Evolutionary conservation across 2,113 vertebrate species (phyloP).

Genomic region (Pycnonotus jocosus): DNA sequence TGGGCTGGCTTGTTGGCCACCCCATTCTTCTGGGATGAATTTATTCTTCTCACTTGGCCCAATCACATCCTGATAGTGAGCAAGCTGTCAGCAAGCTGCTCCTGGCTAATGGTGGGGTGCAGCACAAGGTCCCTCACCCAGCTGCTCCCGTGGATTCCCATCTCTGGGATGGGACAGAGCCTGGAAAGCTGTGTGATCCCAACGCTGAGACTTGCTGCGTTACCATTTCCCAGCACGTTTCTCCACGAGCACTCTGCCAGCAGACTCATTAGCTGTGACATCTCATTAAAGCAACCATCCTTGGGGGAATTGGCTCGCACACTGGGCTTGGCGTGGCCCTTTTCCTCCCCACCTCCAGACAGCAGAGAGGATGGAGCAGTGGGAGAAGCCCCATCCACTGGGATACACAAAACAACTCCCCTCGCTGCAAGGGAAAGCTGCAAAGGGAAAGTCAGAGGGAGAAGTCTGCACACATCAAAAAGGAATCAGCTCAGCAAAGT

Average conservation of each 20-base stretch:
- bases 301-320: background rate
- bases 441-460: background rate
- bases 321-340: background rate
- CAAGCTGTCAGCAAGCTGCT: background rate
- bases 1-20: background rate
- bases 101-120: background rate
- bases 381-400: background rate
- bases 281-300: background rate
- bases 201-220: background rate
- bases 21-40: background rate
- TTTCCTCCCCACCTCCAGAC: background rate
- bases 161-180: background rate
- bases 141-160: background rate
- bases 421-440: background rate
- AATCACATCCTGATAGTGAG: fast-evolving
- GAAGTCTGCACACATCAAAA: conserved; percentile 23
- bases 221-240: conserved; percentile 7
- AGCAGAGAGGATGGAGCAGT: background rate
- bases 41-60: background rate
- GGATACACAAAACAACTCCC: background rate
- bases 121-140: background rate
- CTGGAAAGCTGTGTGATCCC: background rate
- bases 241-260: background rate
- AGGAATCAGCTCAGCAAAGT: background rate
- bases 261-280: background rate